Evolutionary conservation across 2,888 invertebrate species (phyloP).

Genomic region (Meiosimyza decipiens): DNA sequence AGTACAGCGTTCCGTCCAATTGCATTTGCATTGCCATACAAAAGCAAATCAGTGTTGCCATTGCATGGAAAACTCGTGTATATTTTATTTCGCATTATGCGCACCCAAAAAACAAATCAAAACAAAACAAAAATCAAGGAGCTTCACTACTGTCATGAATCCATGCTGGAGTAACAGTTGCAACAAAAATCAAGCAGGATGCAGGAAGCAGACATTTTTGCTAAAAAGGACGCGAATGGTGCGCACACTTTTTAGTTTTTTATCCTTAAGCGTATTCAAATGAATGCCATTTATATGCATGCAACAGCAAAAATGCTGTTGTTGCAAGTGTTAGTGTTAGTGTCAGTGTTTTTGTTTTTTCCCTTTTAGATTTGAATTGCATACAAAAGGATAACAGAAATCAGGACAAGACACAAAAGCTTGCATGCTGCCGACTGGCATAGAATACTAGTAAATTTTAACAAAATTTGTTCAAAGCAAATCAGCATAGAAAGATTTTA

Average conservation of each 20-base stretch:
- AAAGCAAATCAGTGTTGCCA: constrained; percentile 28
- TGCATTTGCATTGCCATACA: background rate
- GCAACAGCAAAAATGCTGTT: constrained; percentile 28
- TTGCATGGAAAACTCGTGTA: background rate
- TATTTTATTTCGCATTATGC: constrained; percentile 25
- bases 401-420: constrained; percentile 19
- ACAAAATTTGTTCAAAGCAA: constrained; percentile 17
- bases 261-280: constrained; percentile 49
- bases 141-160: no score
- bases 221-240: background rate
- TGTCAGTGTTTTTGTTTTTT: background rate
- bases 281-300: constrained; percentile 51
- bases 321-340: background rate
- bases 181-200: no score
- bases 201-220: constrained; percentile 32
- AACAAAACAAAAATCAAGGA: no score
- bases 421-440: background rate
- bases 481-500: background rate
- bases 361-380: background rate
- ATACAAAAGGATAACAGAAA: constrained; percentile 13
- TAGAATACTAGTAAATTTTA: no score
- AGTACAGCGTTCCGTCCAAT: background rate
- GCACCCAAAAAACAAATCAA: background rate
- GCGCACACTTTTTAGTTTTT: constrained; percentile 38
- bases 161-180: no score